These are phyloP conservation scores for Portevinia maculata DNA, from an alignment of 2,888 invertebrate species.

Conservation along the genomic window DNA sequence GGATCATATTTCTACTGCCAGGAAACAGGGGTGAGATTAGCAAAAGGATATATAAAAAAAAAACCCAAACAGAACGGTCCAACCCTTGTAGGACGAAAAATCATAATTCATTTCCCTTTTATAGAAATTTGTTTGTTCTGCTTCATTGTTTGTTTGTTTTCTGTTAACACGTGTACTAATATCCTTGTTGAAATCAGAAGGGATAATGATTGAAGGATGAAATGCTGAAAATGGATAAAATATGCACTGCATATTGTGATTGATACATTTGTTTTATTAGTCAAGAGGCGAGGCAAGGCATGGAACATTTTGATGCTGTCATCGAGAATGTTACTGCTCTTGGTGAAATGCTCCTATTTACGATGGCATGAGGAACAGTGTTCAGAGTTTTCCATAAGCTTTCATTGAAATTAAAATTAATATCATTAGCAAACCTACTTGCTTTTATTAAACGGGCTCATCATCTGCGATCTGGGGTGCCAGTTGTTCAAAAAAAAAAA, in stretches of 20 bases:
- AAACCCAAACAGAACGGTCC: slow-evolving; percentile 12
- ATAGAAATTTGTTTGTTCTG: slow-evolving; percentile 1
- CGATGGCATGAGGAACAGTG: too few species aligned
- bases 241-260: slow-evolving; percentile 56
- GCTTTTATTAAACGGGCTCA: too few species aligned
- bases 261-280: slow-evolving; percentile 41
- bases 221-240: slow-evolving; percentile 60
- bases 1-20: slow-evolving; percentile 52
- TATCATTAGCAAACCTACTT: too few species aligned
- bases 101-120: slow-evolving; percentile 71
- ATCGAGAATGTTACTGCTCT: slow-evolving; percentile 54
- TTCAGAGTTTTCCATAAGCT: too few species aligned
- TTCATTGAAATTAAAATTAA: too few species aligned
- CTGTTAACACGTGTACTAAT: slow-evolving; percentile 69
- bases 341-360: too few species aligned
- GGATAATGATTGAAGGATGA: slow-evolving; percentile 50
- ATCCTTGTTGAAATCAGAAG: slow-evolving; percentile 65
- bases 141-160: slow-evolving; percentile 44
- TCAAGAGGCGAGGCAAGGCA: slow-evolving; percentile 51
- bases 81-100: slow-evolving; percentile 43
- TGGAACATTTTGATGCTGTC: slow-evolving; percentile 48
- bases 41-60: slow-evolving; percentile 25
- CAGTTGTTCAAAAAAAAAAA: too few species aligned
- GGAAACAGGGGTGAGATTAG: background rate
- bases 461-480: too few species aligned